Evolutionary conservation across 2,113 vertebrate species (phyloP).

Genomic region (Microtus richardsoni): DNA sequence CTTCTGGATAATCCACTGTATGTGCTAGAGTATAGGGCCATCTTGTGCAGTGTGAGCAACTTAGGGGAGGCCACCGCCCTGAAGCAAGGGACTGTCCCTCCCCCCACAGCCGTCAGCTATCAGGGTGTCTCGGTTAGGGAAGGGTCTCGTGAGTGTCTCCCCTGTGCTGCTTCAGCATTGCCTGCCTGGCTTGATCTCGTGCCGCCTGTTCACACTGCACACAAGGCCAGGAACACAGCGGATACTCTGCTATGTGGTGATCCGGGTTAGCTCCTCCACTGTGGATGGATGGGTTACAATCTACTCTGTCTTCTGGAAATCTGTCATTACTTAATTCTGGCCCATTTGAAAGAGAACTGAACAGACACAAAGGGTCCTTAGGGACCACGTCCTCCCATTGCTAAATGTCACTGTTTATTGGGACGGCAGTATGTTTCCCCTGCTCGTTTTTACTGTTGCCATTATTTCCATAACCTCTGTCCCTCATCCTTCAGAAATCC

Average conservation of each 20-base stretch:
- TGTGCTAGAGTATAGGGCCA: background rate
- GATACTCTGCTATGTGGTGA: background rate
- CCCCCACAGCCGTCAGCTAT: background rate
- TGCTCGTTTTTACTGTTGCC: background rate
- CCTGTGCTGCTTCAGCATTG: background rate
- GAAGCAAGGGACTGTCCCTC: background rate
- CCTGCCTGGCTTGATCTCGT: background rate
- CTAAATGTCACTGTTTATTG: background rate
- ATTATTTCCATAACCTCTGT: background rate
- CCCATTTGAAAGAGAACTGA: background rate
- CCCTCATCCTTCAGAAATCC: background rate
- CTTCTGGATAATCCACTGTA: background rate
- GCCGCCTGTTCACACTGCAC: slow-evolving; percentile 51
- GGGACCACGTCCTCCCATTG: background rate
- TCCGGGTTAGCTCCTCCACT: background rate
- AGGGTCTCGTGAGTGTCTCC: too few relatives aligned
- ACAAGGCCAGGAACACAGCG: background rate
- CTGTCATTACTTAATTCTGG: background rate
- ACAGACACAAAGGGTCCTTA: background rate
- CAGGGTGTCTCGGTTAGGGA: background rate
- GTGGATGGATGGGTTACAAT: background rate
- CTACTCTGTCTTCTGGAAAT: background rate
- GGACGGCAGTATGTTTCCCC: background rate
- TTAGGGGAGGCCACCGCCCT: background rate
- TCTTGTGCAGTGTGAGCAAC: too few relatives aligned